A percentile compares a stretch with the other conserved stretches of the same genome.
Evolutionary conservation across 2,888 invertebrate genomes (phyloP).

Genomic region (Caenorhabditis sinica): DNA sequence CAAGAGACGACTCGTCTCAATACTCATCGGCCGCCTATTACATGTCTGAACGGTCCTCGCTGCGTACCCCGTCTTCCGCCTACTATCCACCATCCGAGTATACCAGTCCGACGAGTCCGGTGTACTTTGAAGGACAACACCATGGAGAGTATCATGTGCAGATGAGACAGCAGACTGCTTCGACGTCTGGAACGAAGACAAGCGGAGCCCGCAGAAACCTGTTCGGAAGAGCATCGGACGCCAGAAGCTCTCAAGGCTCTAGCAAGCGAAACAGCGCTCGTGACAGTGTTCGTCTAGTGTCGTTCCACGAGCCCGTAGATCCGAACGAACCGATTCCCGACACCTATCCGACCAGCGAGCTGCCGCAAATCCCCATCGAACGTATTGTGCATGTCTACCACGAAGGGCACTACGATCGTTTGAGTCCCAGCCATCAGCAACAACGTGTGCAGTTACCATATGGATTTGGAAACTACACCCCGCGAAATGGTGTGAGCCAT

Average conservation of each 20-base stretch:
- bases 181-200: constrained; percentile 1
- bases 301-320: constrained; percentile 67
- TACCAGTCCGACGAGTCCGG: constrained; percentile 53
- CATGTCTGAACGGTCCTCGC: constrained; percentile 70
- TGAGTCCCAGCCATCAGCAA: constrained; percentile 39
- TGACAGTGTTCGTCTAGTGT: constrained; percentile 61
- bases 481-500: constrained; percentile 63
- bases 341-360: constrained; percentile 58
- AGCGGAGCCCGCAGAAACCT: constrained; percentile 67
- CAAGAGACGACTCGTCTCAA: constrained; percentile 50
- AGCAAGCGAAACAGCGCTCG: not conserved
- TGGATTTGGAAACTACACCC: constrained; percentile 61
- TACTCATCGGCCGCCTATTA: constrained; percentile 70
- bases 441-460: constrained; percentile 55
- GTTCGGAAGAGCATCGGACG: constrained; percentile 63
- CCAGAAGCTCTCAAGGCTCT: constrained; percentile 42
- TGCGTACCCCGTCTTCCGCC: constrained; percentile 64
- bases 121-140: constrained; percentile 46
- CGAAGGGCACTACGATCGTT: constrained; percentile 67
- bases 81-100: constrained; percentile 61
- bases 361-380: constrained; percentile 67
- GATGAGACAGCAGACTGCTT: constrained; percentile 37
- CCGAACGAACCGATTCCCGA: constrained; percentile 41
- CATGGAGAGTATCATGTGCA: constrained; percentile 65
- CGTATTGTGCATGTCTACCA: constrained; percentile 67